These are phyloP conservation scores for Drosophila emarginata DNA, from an alignment of 2,888 invertebrate species.

Conservation along the genomic window DNA sequence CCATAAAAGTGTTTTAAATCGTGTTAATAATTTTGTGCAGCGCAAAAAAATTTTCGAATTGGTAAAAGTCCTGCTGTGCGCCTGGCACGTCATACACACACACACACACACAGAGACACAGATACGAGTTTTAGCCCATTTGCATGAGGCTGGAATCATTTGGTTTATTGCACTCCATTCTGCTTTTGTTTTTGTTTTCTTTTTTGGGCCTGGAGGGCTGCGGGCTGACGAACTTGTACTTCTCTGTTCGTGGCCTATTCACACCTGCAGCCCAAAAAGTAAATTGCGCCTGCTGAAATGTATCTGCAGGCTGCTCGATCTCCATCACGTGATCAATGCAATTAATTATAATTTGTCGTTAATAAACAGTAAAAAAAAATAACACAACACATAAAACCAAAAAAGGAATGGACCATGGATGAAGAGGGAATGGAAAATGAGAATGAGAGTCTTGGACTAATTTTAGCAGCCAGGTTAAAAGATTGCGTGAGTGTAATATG, in stretches of 20 bases:
- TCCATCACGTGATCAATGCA: constrained; percentile 78
- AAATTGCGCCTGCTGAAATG: constrained; percentile 75
- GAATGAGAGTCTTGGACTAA: constrained; percentile 29
- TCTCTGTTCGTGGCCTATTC: constrained; percentile 61
- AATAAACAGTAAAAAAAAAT: constrained; percentile 51
- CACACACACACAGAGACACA: constrained; percentile 28
- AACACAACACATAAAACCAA: constrained; percentile 4
- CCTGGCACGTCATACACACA: constrained; percentile 71
- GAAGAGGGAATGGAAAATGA: not conserved
- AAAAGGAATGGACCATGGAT: not conserved
- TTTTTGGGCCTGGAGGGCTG: constrained; percentile 32
- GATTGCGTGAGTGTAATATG: constrained; percentile 38
- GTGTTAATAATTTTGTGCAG: constrained; percentile 82
- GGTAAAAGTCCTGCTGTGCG: constrained; percentile 72
- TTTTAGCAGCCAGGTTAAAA: constrained; percentile 33
- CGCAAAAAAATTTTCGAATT: constrained; percentile 61
- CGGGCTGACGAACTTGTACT: constrained; percentile 28
- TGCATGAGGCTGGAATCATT: constrained; percentile 51
- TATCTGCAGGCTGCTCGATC: constrained; percentile 70
- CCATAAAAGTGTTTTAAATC: constrained; percentile 82
- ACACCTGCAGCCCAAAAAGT: constrained; percentile 65
- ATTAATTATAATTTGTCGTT: constrained; percentile 80
- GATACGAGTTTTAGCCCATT: constrained; percentile 26
- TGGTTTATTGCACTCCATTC: constrained; percentile 53
- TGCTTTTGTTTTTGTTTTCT: constrained; percentile 30